phyloP scores from a whole-genome alignment of 2,888 invertebrate species.

The Altica lythri region DNA sequence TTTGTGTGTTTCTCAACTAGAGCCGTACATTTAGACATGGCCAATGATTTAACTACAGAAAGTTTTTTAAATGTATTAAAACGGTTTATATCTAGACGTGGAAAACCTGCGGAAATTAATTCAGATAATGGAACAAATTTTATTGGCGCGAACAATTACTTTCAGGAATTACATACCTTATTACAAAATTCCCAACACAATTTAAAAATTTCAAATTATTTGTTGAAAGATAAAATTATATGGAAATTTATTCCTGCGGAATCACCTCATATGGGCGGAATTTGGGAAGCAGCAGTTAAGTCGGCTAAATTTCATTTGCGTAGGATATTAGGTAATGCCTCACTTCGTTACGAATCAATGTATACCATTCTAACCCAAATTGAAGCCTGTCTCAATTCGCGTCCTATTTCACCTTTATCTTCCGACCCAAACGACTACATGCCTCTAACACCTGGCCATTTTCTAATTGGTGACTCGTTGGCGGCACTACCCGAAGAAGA shows the following conservation, averaged over 20 bases:
- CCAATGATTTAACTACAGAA: constrained; percentile 7
- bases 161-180: constrained; percentile 10
- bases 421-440: too few relatives aligned
- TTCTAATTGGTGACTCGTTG: too few relatives aligned
- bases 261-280: constrained; percentile 18
- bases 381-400: not conserved
- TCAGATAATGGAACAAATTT: constrained; percentile 19
- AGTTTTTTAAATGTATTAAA: constrained; percentile 16
- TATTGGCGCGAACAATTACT: constrained; percentile 14
- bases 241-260: constrained; percentile 14
- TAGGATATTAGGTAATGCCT: not conserved
- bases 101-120: constrained; percentile 8
- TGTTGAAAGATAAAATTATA: constrained; percentile 5
- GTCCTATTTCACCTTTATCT: too few relatives aligned
- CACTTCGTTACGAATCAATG: not conserved
- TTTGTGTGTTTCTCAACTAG: not conserved
- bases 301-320: not conserved
- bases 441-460: too few relatives aligned
- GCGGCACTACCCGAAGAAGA: too few relatives aligned
- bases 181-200: not conserved
- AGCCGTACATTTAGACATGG: not conserved
- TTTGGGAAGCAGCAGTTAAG: constrained; percentile 12
- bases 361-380: not conserved
- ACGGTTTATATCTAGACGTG: constrained; percentile 18
- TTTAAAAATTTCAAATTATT: constrained; percentile 4